Conservation (phyloP, 2,113 vertebrate genomes). For the Rhea americana region DNA sequence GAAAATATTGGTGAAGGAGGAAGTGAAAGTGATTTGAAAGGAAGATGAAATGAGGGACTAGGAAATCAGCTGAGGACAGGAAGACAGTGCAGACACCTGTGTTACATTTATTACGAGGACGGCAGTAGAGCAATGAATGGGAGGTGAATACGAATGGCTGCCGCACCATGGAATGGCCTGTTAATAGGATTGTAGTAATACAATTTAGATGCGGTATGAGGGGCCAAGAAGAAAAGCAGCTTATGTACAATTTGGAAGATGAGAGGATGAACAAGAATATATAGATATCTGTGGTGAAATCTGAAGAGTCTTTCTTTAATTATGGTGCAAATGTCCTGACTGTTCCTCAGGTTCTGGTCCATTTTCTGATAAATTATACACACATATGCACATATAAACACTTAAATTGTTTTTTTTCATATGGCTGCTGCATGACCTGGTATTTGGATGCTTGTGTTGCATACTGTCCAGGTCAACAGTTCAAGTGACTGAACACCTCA, state of each 20-base stretch:
- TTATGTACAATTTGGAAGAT: neutral
- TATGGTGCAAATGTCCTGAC: neutral
- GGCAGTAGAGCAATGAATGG: neutral
- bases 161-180: neutral
- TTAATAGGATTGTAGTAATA: neutral
- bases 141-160: fast-evolving
- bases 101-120: neutral
- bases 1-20: neutral
- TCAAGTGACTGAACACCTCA: neutral
- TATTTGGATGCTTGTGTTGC: neutral
- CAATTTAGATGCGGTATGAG: neutral
- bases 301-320: neutral
- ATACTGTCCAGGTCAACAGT: neutral
- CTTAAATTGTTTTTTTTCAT: neutral
- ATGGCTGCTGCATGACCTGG: neutral
- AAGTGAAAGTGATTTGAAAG: neutral
- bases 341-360: fast-evolving
- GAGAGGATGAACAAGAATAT: neutral
- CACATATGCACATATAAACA: fast-evolving
- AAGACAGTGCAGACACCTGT: neutral
- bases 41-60: neutral
- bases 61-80: neutral
- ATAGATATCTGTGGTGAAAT: neutral
- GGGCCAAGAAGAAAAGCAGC: neutral
- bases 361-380: neutral